A percentile compares a stretch with the other conserved stretches of the same genome.
Evolutionary conservation across 2,888 invertebrate species (phyloP).

Genomic region (Drosophila borealis): DNA sequence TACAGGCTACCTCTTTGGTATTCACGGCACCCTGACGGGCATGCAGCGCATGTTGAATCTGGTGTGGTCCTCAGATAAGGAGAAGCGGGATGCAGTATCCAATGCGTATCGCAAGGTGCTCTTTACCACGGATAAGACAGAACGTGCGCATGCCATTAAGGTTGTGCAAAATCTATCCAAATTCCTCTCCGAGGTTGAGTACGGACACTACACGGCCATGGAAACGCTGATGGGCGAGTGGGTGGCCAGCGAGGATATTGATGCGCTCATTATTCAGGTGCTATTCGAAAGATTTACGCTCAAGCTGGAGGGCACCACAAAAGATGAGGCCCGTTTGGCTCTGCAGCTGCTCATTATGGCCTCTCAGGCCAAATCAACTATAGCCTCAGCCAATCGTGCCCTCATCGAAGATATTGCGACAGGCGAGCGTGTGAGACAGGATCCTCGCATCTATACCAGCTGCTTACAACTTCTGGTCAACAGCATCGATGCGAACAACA

Average conservation of each 20-base stretch:
- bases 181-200: slow-evolving; percentile 86
- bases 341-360: slow-evolving; percentile 92
- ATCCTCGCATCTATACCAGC: slow-evolving; percentile 82
- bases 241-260: slow-evolving; percentile 87
- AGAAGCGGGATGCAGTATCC: slow-evolving; percentile 90
- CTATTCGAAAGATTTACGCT: slow-evolving; percentile 94
- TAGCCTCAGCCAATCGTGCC: slow-evolving; percentile 89
- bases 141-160: slow-evolving; percentile 86
- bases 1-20: slow-evolving; percentile 91
- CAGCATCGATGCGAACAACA: slow-evolving; percentile 78
- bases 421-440: slow-evolving; percentile 83
- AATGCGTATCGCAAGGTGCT: slow-evolving; percentile 88
- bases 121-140: slow-evolving; percentile 83
- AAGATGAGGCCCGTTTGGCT: slow-evolving; percentile 90
- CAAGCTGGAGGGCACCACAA: slow-evolving; percentile 89
- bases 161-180: slow-evolving; percentile 87
- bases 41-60: slow-evolving; percentile 91
- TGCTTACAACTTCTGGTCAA: slow-evolving; percentile 83
- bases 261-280: slow-evolving; percentile 87
- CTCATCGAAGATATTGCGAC: slow-evolving; percentile 91
- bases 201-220: slow-evolving; percentile 87
- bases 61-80: slow-evolving; percentile 93
- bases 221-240: slow-evolving; percentile 88
- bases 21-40: slow-evolving; percentile 90
- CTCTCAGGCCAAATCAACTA: slow-evolving; percentile 87